Evolutionary conservation across 2,797 vertebrate genomes (phyloP).

Genomic region (Peromyscus attwateri): DNA sequence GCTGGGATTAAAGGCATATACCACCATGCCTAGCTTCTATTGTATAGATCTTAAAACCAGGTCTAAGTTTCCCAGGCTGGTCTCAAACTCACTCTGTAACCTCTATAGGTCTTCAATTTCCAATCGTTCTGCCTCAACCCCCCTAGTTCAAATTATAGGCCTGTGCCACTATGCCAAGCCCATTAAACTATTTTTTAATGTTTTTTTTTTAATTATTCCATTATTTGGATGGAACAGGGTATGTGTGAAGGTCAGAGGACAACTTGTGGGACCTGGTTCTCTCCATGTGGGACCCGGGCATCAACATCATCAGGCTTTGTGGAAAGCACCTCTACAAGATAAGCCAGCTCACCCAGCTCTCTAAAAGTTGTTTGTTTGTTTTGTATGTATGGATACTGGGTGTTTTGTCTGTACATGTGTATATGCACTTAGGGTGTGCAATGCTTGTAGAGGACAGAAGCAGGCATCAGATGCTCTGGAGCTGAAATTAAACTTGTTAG

Average conservation of each 20-base stretch:
- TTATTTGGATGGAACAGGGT: background rate
- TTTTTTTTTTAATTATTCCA: background rate
- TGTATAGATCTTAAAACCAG: background rate
- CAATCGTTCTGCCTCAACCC: background rate
- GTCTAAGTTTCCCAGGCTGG: background rate
- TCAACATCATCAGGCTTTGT: background rate
- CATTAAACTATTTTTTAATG: conserved; percentile 18
- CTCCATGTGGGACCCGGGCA: background rate
- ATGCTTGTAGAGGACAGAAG: background rate
- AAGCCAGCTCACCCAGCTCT: background rate
- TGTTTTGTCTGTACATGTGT: no score
- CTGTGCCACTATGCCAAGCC: background rate
- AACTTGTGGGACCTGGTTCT: background rate
- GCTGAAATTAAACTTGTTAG: background rate
- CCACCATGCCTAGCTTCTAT: background rate
- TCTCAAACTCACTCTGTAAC: background rate
- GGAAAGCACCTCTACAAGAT: background rate
- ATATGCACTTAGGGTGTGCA: background rate
- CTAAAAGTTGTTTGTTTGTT: background rate
- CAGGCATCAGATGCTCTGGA: background rate
- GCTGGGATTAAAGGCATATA: background rate
- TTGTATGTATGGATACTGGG: no score
- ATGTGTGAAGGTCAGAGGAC: background rate
- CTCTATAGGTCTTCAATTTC: background rate
- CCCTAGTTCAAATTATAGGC: background rate